A percentile compares a stretch with the other conserved stretches of the same genome.
Conservation (phyloP, 2,888 invertebrate species). For the Drosophila anceps region DNA sequence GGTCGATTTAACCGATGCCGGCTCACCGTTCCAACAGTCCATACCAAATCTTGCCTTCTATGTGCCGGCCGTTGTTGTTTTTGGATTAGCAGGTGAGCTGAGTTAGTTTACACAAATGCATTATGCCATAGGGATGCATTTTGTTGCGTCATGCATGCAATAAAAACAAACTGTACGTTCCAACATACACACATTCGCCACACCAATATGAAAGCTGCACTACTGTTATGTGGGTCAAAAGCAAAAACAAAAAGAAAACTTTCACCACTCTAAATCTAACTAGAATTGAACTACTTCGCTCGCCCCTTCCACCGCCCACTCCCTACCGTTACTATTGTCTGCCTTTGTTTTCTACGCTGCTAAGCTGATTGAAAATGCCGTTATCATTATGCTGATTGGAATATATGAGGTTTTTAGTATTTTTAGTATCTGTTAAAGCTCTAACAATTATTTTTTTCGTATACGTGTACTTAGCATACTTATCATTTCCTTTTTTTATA, state of each 20-base stretch:
- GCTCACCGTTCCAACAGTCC: constrained; percentile 93
- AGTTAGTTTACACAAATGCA: constrained; percentile 5
- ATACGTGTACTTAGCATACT: constrained; percentile 50
- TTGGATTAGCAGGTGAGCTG: constrained; percentile 91
- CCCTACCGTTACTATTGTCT: neutral
- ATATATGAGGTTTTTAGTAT: neutral
- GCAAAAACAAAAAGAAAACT: constrained; percentile 36
- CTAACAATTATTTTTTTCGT: neutral
- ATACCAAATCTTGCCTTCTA: constrained; percentile 95
- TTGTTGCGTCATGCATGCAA: constrained; percentile 55
- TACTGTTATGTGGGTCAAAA: constrained; percentile 58
- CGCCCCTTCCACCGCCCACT: neutral
- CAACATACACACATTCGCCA: neutral
- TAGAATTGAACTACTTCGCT: constrained; percentile 6
- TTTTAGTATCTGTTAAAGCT: constrained; percentile 1
- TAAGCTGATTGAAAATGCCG: constrained; percentile 26
- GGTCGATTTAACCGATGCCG: constrained; percentile 93
- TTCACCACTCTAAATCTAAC: constrained; percentile 51
- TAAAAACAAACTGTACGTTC: neutral
- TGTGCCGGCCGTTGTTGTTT: constrained; percentile 92
- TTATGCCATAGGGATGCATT: neutral
- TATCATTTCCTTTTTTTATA: constrained; percentile 32
- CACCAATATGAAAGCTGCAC: constrained; percentile 11
- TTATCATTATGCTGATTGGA: constrained; percentile 33
- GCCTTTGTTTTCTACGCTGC: neutral